Evolutionary conservation across 64 coral and sea anemone species (phyloP).

Genomic region (Pocillopora verrucosa): DNA sequence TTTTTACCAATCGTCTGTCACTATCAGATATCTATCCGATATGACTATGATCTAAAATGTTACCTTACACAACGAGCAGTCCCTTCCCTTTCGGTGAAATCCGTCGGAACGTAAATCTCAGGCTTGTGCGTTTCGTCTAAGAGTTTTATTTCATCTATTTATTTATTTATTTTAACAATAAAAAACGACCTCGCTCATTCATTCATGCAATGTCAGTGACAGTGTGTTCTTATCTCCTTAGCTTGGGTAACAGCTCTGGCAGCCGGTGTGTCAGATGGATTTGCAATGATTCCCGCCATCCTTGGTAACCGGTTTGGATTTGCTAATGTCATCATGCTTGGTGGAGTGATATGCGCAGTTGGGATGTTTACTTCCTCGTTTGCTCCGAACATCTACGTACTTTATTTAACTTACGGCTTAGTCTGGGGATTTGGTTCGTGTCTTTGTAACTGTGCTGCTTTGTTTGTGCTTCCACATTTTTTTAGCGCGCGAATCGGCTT

Average conservation of each 20-base stretch:
- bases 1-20: too few species aligned
- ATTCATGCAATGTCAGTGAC: background rate
- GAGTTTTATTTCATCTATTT: too few species aligned
- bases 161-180: background rate
- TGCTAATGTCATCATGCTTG: conserved; percentile 9
- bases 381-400: conserved; percentile 33
- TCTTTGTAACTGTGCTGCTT: background rate
- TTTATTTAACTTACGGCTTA: conserved; percentile 53
- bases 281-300: conserved; percentile 35
- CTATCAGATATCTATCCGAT: too few species aligned
- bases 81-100: background rate
- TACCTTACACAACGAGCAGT: background rate
- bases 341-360: conserved; percentile 5
- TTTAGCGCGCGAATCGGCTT: conserved; percentile 12
- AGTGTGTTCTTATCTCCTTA: background rate
- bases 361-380: conserved; percentile 48
- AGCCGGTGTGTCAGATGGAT: background rate
- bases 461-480: conserved; percentile 27
- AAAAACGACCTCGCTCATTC: background rate
- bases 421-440: conserved; percentile 12
- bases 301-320: conserved; percentile 42
- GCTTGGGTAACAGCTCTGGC: conserved; percentile 34
- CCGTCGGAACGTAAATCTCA: too few species aligned
- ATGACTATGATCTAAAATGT: too few species aligned
- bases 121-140: too few species aligned